Conservation (phyloP, 2,888 invertebrate species). For the Drepana falcataria region DNA sequence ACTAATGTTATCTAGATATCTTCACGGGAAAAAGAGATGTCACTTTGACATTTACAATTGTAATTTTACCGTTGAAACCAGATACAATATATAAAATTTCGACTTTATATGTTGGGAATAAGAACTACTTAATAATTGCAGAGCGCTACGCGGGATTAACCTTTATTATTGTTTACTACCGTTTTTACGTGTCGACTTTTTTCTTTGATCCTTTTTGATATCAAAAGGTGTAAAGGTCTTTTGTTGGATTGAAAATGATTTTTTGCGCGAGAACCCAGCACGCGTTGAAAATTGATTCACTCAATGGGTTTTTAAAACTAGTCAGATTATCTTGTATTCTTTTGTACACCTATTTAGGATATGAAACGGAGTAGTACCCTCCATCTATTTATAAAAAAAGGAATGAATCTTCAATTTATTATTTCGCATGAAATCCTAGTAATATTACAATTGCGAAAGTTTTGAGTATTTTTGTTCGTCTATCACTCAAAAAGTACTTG, state of each 20-base stretch:
- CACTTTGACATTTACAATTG: constrained; percentile 37
- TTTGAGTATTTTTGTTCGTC: too few species aligned
- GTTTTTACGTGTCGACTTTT: constrained; percentile 45
- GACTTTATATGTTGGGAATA: constrained; percentile 4
- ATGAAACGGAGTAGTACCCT: not conserved
- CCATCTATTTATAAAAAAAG: too few species aligned
- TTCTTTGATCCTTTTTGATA: constrained; percentile 32
- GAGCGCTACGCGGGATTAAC: constrained; percentile 7
- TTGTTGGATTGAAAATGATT: constrained; percentile 35
- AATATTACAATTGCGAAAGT: too few species aligned
- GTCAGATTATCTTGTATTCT: constrained; percentile 28
- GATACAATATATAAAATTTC: constrained; percentile 9
- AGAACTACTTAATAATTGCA: not conserved
- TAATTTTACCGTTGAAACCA: constrained; percentile 12
- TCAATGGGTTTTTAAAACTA: constrained; percentile 20
- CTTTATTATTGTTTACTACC: constrained; percentile 50
- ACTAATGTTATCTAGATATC: constrained; percentile 76
- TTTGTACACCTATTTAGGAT: constrained; percentile 30
- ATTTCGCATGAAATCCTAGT: too few species aligned
- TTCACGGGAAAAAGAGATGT: constrained; percentile 53
- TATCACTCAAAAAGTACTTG: too few species aligned
- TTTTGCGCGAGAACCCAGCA: constrained; percentile 59
- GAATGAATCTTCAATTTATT: too few species aligned
- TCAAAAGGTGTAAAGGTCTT: constrained; percentile 55
- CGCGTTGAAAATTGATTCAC: constrained; percentile 56